Evolutionary conservation across 2,888 invertebrate species (phyloP), one percentile per base, ranked within the genome.

Genomic region (Anarsia innoxiella): DNA sequence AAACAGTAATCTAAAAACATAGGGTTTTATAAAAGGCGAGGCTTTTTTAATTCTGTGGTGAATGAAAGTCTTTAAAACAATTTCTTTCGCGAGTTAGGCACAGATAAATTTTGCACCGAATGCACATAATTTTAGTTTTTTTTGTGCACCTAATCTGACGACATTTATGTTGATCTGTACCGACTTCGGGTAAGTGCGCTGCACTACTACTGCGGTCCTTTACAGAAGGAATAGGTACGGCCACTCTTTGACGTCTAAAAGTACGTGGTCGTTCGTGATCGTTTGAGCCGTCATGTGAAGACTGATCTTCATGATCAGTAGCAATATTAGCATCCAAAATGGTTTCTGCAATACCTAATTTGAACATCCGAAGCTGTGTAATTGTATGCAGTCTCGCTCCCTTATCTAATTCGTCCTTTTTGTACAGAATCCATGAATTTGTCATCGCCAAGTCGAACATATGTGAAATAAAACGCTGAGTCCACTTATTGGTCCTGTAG

Each of bases 391-490:
- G 31, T 9, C 5, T 3, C 1, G 10, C 13, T 6, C 11, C n/a
- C 16, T 13, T 5, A 10, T 14, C 8, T 13, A 16, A 16, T 31
- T 31, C n/a, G 14, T 31, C 31, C 2, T 31, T 8, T 16, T 16
- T 4, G 8, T 16, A 25, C 23, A n/a, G 12, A 25, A 39, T 12
- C 39, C 39, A 39, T 2, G 39, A 27, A 12, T 36, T 31, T 11
- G 16, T 19, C 3, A 31, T 31, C 8, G 34, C 23, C 10, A 39
- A 31, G 15, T 39, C 39, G 26, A 35, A 11, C 14, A 38, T 14
- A 25, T 38, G 33, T 9, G 25, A 38, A 33, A 38, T 38, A 12
- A 38, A 15, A 13, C 38, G n/a, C n/a, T 19, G 8, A 2, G 38
- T 38, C 38, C 33, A 38, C 28, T 38, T 38, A 13, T 28, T 23